Base-by-base conservation (phyloP, 2,888 invertebrate genomes). In the Limnephilus rhombicus region DNA sequence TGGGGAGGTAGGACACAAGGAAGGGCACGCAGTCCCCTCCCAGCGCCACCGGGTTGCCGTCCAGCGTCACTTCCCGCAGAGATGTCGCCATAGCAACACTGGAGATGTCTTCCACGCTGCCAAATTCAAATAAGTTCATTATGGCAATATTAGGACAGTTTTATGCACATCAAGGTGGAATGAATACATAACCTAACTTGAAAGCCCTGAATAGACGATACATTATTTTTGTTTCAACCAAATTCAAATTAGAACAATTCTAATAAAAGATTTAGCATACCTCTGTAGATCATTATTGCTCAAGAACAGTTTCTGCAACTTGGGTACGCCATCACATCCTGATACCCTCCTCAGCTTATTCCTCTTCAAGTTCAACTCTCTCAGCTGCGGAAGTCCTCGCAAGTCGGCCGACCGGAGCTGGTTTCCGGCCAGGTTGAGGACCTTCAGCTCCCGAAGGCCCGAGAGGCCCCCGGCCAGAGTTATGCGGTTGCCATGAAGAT, bases 401-500 rank as follows among this genome's bases (percentile, higher is more conserved):
- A 99, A 97, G 94, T 99, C 98, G 92, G 97, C 97, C 93, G 96
- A 96, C 94, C 97, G 97, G 91, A 99, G 97, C 95, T 98, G 98
- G 96, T 99, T 99, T 41, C 99, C 99, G 88, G 99, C 99, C 94
- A 99, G 96, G 96, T 99, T 99, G 89, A 99, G 96, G 24, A 99
- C 99, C 95, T 99, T 98, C 90, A 99, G 95, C 94, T 98, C 98
- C 90, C 96, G 96, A 93, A 98, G 96, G 94, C 96, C 96, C 80
- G 96, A 96, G 94, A 98, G 95, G 88, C 98, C 98, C 45, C 96
- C 96, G 34, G 98, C 97, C 95, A 97, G 97, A 68, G 96, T 96
- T 94, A 99, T 98, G 95, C 98, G 98, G 95, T 99, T 99, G 53
- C 99, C 99, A 95, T 99, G 99, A 94, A 99, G 96, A 96, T 99